Base-by-base conservation (phyloP, 1,140 invertebrate genomes). In the Rhopalosiphum padi region DNA sequence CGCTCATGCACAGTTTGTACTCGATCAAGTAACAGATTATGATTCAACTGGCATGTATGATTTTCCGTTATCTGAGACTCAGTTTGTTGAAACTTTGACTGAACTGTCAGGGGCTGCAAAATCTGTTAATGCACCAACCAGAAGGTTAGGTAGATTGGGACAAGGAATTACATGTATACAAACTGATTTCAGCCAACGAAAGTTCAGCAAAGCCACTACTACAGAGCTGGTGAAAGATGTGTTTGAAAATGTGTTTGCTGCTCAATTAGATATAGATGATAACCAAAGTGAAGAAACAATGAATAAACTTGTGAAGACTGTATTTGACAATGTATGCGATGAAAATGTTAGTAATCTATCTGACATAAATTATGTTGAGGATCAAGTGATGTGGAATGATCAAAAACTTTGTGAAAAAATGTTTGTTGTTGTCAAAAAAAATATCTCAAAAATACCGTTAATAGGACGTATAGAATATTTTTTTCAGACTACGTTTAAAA, bases 181-280 rank as follows among this genome's bases (percentile, higher is more conserved):
- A 95, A 94, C 94, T 94, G 43, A 94, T 93, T 30, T 94, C 82
- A 83, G 95, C 96, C 90, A 93, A 46, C 43, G 94, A 22, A 94
- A 95, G 93, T 97, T 96, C 96, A 97, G 97, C 2, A 97, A 97
- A 95, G 97, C 98, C 8, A 97, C 97, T 0, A 98, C 97, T 1
- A 98, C 98, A 30, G 96, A 96, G 55, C 96, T 98, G 30, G 98
- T 98, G 0, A 95, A 96, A 53, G 96, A 97, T 94, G 96, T 98
- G 89, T 98, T 98, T 95, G 97, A 98, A 95, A 97, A 96, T 94
- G 97, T 98, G 94, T 98, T 98, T 94, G 95, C 96, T n/a, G 97
- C 97, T 94, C 97, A 98, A 94, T 96, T 98, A 68, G 97, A 97
- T 94, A 95, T 95, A 53, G 95, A 95, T 90, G 94, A 94, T 86